Conservation (phyloP, 2,888 invertebrate genomes). For the Chrysomela aeneicollis region DNA sequence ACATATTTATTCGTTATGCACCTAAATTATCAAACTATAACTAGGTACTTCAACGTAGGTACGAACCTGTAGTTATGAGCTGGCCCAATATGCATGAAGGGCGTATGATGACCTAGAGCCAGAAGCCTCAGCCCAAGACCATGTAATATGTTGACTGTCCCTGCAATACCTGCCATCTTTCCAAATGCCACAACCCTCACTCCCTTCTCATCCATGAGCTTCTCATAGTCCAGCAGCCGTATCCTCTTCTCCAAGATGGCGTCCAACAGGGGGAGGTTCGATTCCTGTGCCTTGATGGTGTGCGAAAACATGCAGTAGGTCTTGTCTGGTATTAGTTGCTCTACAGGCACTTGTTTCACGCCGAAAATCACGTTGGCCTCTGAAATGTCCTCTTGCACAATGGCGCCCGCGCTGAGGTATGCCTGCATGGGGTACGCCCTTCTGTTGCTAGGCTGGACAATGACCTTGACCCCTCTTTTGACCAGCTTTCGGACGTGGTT, state of each 20-base stretch:
- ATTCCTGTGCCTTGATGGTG: conserved; percentile 98
- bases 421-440: conserved; percentile 97
- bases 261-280: conserved; percentile 97
- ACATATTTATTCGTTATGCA: no score
- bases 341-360: conserved; percentile 91
- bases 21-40: no score
- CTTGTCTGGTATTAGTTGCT: conserved; percentile 91
- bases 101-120: conserved; percentile 98
- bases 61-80: conserved; percentile 92
- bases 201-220: conserved; percentile 81
- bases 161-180: conserved; percentile 97
- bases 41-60: no score
- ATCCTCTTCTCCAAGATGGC: conserved; percentile 96
- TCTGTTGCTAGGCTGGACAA: conserved; percentile 98
- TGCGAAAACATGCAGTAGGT: conserved; percentile 99
- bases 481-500: conserved; percentile 88
- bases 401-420: conserved; percentile 92
- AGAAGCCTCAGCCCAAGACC: conserved; percentile 92
- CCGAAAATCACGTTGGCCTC: conserved; percentile 97
- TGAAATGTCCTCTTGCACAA: conserved; percentile 94
- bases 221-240: conserved; percentile 96
- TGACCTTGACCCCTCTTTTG: conserved; percentile 88
- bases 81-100: conserved; percentile 98
- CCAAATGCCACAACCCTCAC: conserved; percentile 97
- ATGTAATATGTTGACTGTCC: conserved; percentile 98